A percentile compares a stretch with the other conserved stretches of the same genome.
These are phyloP conservation scores for Stenolophus ochropezus DNA, from an alignment of 2,888 invertebrate species.

Conservation along the genomic window DNA sequence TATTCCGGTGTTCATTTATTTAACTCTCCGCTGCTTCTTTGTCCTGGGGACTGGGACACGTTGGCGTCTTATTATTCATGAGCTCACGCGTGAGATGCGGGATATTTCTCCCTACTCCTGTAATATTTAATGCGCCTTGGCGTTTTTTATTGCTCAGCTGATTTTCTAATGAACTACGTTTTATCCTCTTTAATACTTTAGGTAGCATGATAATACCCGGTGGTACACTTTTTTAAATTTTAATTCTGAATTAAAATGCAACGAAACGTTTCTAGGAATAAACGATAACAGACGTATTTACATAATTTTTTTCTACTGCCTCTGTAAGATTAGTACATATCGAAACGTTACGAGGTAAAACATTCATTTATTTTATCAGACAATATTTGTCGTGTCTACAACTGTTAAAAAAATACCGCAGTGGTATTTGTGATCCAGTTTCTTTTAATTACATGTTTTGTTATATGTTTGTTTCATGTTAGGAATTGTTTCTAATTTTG, in stretches of 20 bases:
- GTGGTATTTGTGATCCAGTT: background rate
- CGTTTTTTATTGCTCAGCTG: background rate
- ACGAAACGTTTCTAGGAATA: too few species aligned
- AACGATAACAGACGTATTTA: too few species aligned
- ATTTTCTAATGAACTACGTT: background rate
- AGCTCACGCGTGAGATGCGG: background rate
- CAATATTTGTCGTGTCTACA: background rate
- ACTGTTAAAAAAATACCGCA: background rate
- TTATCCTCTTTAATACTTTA: background rate
- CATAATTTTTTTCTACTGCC: too few species aligned
- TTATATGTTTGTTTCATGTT: too few species aligned
- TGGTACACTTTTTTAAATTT: too few species aligned
- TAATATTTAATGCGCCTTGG: background rate
- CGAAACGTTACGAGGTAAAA: background rate
- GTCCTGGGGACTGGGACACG: background rate
- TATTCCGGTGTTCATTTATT: slow-evolving; percentile 25
- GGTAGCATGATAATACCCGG: too few species aligned
- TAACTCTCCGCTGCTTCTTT: background rate
- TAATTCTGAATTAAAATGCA: too few species aligned
- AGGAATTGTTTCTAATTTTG: background rate
- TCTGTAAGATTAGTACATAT: too few species aligned
- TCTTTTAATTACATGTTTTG: background rate
- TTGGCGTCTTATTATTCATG: background rate
- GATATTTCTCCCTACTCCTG: background rate
- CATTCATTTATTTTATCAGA: too few species aligned